Evolutionary conservation across 1,140 invertebrate genomes (phyloP), one percentile per base, ranked within the genome.

Genomic region (Bombus sylvicola): DNA sequence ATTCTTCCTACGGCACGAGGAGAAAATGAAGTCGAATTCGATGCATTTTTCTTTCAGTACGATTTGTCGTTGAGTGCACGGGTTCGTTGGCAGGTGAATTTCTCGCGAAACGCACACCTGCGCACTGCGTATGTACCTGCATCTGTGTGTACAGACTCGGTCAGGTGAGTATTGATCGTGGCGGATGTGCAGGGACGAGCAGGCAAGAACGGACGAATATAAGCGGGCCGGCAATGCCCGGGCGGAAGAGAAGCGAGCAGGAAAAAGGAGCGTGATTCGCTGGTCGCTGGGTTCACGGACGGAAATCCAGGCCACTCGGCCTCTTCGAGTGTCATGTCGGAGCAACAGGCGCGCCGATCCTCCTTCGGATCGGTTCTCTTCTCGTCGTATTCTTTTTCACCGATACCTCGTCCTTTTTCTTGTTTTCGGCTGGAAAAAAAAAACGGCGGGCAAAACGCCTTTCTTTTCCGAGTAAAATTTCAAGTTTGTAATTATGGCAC

Each of bases 91-190:
- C 74, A 83, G 81, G 74, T 68, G 28, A 77, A 31, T 76, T 39
- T 53, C 34, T 62, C 71, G 73, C 41, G 22, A 25, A 34, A 64
- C 84, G 78, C 59, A 86, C 53, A 86, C 82, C 72, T 59, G 77
- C 73, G 77, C 62, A 77, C 74, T 73, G 87, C 88, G 83, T 87
- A 79, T 86, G 59, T 68, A 73, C 74, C 83, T 83, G 39, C 53
- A 34, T 66, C 25, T n/a, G 83, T 79, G 83, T 80, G 68, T 85
- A 77, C 75, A 82, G 64, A 37, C 86, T 73, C 82, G 76, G 88
- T 75, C 91, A 92, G 91, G 91, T 92, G 90, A 91, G 91, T 92
- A 92, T 92, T 92, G 91, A 92, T 92, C 91, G 91, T 79, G 79
- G 85, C 78, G 85, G 82, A 75, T 74, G 81, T 84, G 81, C 81